Evolutionary conservation across 1,140 invertebrate genomes (phyloP), one percentile per base, ranked within the genome.

Genomic region (Cylas formicarius): DNA sequence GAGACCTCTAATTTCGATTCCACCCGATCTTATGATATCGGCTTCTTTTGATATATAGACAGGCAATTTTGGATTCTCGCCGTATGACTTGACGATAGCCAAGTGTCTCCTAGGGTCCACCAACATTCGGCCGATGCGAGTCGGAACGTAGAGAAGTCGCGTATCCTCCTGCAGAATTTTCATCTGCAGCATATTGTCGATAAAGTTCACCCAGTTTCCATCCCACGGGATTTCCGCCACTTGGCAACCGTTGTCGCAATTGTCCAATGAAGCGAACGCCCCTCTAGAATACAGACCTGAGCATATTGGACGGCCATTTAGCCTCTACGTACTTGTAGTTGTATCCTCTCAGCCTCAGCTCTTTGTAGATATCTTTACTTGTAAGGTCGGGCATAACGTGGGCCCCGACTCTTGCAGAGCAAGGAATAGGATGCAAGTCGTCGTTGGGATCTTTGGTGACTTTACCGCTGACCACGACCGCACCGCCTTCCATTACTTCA

Each of bases 101-200:
- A 78, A 70, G 54, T 87, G 82, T 56, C 69, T 73, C 4, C 72
- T 72, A 0, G 83, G 80, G 59, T 95, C 81, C 29, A 97, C 87
- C 4, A 77, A 72, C 1, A 95, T 56, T 44, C 80, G 84, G 31
- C 80, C 73, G 21, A 97, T 87, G 50, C 81, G 78, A 0, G 87
- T 94, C 2, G 92, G 92, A 1, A 97, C 77, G 55, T 81, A 80
- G 0, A 96, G 72, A 13, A 77, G 73, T 45, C 84, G 67, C 0
- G 81, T 80, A 50, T 89, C 83, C n/a, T 75, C 67, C 18, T 76
- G 74, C 1, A 95, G 57, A 31, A 95, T 81, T 48, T 83, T 77
- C 48, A 94, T 78, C 63, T 97, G 93, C 11, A 96, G 66, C 80
- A 96, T 85, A 11, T 83, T 90, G 63, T 97, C 93, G 74, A 96